Evolutionary conservation across 2,888 invertebrate genomes (phyloP).

Genomic region (Rotaria magnacalcarata): DNA sequence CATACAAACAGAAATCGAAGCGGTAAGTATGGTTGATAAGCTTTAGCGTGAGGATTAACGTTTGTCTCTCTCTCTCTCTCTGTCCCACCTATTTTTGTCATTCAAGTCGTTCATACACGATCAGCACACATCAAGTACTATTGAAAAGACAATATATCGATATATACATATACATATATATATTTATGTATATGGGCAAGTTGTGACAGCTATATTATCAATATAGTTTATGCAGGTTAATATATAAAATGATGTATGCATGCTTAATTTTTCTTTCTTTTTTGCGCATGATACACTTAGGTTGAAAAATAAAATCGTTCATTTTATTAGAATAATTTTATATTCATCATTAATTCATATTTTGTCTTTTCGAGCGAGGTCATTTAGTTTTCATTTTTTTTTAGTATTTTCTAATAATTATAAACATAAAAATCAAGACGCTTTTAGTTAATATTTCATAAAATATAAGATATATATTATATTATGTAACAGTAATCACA

Average conservation of each 20-base stretch:
- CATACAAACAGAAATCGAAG: background rate
- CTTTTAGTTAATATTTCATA: background rate
- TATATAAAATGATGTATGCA: background rate
- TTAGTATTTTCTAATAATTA: background rate
- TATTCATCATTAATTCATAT: too few species aligned
- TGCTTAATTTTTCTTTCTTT: background rate
- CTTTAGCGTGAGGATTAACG: background rate
- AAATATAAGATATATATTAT: background rate
- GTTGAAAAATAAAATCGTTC: background rate
- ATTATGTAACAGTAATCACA: background rate
- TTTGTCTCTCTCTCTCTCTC: background rate
- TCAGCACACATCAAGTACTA: background rate
- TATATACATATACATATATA: too few species aligned
- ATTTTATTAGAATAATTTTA: background rate
- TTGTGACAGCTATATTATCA: background rate
- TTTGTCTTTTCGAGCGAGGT: background rate
- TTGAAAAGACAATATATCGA: background rate
- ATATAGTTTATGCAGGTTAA: background rate
- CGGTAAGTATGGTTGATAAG: background rate
- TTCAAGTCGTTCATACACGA: background rate
- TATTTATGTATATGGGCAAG: background rate
- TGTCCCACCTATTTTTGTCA: background rate
- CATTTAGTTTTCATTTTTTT: background rate
- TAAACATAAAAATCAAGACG: background rate
- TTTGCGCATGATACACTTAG: background rate